Conservation (phyloP, 2,797 vertebrate species). For the Prunella strophiata region DNA sequence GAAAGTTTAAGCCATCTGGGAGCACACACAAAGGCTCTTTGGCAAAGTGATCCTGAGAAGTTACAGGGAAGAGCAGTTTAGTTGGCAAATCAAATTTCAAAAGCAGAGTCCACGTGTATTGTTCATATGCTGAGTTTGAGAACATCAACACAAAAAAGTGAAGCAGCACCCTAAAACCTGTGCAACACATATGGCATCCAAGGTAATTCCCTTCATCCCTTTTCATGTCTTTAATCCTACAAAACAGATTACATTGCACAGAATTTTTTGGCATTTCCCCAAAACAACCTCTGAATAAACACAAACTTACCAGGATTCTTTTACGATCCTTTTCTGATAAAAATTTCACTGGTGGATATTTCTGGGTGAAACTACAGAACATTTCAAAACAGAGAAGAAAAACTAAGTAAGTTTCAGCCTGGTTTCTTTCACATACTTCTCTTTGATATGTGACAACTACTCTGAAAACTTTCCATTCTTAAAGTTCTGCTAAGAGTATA, state of each 20-base stretch:
- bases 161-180: neutral
- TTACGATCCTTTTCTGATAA: constrained; percentile 98
- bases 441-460: neutral
- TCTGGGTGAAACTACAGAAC: constrained; percentile 89
- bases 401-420: neutral
- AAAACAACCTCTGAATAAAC: neutral
- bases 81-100: neutral
- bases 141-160: neutral
- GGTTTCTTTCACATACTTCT: neutral
- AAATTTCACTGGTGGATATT: constrained; percentile 98
- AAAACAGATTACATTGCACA: neutral
- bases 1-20: neutral
- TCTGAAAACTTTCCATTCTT: neutral
- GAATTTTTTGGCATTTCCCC: neutral
- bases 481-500: neutral
- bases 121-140: neutral
- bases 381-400: constrained; percentile 53
- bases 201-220: neutral
- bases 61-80: neutral
- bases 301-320: constrained; percentile 92
- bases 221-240: neutral
- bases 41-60: neutral
- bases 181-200: neutral
- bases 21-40: neutral
- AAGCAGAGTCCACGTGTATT: neutral